Conservation (phyloP, 1,140 invertebrate genomes). For the Leguminivora glycinivorella region DNA sequence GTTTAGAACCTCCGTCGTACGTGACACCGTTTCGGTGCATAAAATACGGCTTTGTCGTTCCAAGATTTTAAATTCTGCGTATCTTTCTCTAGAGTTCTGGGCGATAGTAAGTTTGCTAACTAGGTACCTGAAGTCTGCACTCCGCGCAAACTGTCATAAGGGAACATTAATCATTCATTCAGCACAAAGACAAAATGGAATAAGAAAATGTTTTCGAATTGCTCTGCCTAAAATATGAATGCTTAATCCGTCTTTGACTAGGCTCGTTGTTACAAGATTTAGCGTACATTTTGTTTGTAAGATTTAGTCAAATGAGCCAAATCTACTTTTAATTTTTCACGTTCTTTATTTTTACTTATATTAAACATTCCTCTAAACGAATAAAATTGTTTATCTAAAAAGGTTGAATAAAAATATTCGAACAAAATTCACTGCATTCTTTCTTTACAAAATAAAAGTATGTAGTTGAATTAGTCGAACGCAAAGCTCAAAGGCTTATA, state of each 20-base stretch:
- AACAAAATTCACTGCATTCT: not conserved
- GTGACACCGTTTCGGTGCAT: conserved; percentile 7
- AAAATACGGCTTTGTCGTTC: conserved; percentile 1
- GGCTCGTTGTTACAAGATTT: conserved; percentile 2
- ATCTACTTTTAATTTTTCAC: not conserved
- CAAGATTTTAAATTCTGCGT: conserved; percentile 15
- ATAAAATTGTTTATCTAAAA: not conserved
- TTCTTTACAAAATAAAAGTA: not conserved
- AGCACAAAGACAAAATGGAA: conserved; percentile 18
- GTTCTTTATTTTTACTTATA: not conserved
- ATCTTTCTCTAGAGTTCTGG: conserved; percentile 9
- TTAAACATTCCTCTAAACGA: not conserved
- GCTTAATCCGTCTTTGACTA: not conserved
- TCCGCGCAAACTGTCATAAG: conserved; percentile 7
- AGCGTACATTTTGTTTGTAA: not conserved
- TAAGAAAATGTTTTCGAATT: conserved; percentile 23
- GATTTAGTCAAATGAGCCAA: not conserved
- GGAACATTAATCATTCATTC: conserved; percentile 23
- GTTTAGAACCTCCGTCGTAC: conserved; percentile 8
- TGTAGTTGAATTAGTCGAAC: not conserved
- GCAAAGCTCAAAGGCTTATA: conserved; percentile 15
- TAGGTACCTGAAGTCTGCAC: conserved; percentile 13
- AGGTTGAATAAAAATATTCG: not conserved
- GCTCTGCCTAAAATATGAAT: conserved; percentile 2
- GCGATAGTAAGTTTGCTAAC: conserved; percentile 1